A percentile compares a stretch with the other conserved stretches of the same genome.
These are phyloP conservation scores for Eupeodes corollae DNA, from an alignment of 1,140 invertebrate species.

Conservation along the genomic window DNA sequence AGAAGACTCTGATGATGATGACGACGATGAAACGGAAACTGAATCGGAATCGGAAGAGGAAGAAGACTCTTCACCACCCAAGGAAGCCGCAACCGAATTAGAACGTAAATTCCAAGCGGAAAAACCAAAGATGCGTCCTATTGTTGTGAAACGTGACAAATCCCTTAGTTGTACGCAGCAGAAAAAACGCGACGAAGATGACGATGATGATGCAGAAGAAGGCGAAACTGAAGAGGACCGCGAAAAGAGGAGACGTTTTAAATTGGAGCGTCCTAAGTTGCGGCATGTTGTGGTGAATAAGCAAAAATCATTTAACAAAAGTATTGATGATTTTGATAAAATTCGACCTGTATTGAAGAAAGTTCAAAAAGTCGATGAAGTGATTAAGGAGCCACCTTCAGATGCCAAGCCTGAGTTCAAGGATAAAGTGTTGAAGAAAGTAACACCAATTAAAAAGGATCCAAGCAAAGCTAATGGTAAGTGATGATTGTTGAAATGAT, in stretches of 20 bases:
- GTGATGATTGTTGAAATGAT: slow-evolving; percentile 4
- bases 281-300: slow-evolving; percentile 33
- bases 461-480: slow-evolving; percentile 32
- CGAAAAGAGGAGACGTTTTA: slow-evolving; percentile 26
- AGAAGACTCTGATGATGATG: slow-evolving; percentile 19
- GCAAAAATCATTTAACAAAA: slow-evolving; percentile 32
- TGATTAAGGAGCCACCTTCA: slow-evolving; percentile 34
- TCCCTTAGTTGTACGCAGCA: slow-evolving; percentile 11
- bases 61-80: neutral
- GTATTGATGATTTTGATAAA: slow-evolving; percentile 28
- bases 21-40: no score
- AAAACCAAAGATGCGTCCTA: slow-evolving; percentile 32
- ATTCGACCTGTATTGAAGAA: slow-evolving; percentile 32
- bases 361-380: slow-evolving; percentile 32
- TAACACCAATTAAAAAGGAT: slow-evolving; percentile 30
- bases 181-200: slow-evolving; percentile 26
- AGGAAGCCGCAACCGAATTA: slow-evolving; percentile 26
- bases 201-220: slow-evolving; percentile 28
- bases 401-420: slow-evolving; percentile 35
- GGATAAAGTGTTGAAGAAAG: slow-evolving; percentile 32
- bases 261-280: slow-evolving; percentile 31
- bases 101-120: slow-evolving; percentile 32
- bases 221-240: slow-evolving; percentile 32
- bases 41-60: no score
- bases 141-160: slow-evolving; percentile 31